A percentile compares a stretch with the other conserved stretches of the same genome.
Conservation (phyloP, 2,888 invertebrate species). For the Pomacea canaliculata region DNA sequence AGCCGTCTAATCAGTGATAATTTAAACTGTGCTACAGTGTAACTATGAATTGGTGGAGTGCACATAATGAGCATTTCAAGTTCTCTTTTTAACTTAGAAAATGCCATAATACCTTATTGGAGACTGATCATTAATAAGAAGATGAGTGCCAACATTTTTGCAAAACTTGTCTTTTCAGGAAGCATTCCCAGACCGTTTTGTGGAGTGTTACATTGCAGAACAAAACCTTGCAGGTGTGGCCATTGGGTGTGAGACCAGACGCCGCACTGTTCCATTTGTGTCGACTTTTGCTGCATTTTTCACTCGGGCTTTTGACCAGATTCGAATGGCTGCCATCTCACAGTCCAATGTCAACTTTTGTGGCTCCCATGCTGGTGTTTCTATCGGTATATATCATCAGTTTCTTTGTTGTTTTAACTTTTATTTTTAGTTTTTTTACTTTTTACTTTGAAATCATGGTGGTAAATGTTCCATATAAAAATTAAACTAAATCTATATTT, state of each 20-base stretch:
- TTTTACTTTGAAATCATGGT: neutral
- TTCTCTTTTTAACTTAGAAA: too few relatives aligned
- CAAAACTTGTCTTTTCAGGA: constrained; percentile 45
- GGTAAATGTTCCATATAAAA: too few relatives aligned
- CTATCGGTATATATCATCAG: constrained; percentile 80
- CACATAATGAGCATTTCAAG: too few relatives aligned
- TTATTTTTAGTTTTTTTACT: neutral
- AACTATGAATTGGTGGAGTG: too few relatives aligned
- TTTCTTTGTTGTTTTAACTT: neutral
- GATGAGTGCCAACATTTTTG: too few relatives aligned
- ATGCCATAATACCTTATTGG: too few relatives aligned
- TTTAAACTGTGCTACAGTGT: too few relatives aligned
- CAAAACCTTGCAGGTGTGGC: constrained; percentile 96
- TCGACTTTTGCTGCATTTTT: constrained; percentile 99
- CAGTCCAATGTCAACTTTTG: constrained; percentile 97
- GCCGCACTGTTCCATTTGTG: constrained; percentile 92
- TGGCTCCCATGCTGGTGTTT: constrained; percentile 97
- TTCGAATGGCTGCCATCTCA: constrained; percentile 99
- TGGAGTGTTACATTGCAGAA: constrained; percentile 99
- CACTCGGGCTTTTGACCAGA: constrained; percentile 96
- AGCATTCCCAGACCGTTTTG: constrained; percentile 79
- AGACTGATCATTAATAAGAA: too few relatives aligned
- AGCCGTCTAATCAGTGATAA: too few relatives aligned
- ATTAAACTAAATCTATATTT: too few relatives aligned
- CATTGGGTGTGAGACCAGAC: constrained; percentile 92